Conservation (phyloP, 1,140 invertebrate genomes). For the Lordiphosa clarofinis region DNA sequence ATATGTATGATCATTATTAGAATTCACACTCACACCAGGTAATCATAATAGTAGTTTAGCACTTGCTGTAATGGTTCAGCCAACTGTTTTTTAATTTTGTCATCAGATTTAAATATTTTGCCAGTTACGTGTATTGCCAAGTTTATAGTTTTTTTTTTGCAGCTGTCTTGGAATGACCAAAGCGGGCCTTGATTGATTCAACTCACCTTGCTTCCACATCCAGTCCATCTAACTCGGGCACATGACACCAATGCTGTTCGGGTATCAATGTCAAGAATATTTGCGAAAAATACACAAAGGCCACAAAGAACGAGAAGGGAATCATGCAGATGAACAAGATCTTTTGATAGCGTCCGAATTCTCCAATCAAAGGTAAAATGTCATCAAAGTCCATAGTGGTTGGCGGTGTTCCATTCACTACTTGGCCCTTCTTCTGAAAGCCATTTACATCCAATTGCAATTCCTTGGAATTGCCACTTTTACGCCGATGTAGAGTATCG, state of each 20-base stretch:
- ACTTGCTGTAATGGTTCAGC: conserved; percentile 18
- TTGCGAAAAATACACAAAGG: conserved; percentile 92
- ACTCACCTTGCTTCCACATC: conserved; percentile 85
- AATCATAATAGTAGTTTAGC: conserved; percentile 35
- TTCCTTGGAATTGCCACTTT: conserved; percentile 61
- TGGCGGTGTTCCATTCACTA: conserved; percentile 20
- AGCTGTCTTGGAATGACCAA: no score
- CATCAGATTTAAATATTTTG: conserved; percentile 42
- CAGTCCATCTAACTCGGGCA: conserved; percentile 84
- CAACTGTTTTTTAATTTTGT: conserved; percentile 10
- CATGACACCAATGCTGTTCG: conserved; percentile 88
- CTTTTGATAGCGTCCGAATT: conserved; percentile 93
- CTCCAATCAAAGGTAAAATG: conserved; percentile 90
- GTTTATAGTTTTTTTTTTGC: not conserved
- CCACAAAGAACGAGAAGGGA: conserved; percentile 91
- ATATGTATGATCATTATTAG: conserved; percentile 25
- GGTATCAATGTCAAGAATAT: conserved; percentile 91
- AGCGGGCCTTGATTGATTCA: not conserved
- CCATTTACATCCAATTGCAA: conserved; percentile 52
- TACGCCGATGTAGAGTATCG: conserved; percentile 58
- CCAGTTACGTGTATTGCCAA: conserved; percentile 34
- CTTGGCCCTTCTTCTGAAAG: conserved; percentile 36
- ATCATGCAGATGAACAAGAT: conserved; percentile 91
- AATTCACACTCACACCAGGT: conserved; percentile 11
- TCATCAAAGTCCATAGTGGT: conserved; percentile 90